phyloP scores from a whole-genome alignment of 2,888 invertebrate species.

The Galerucella pusilla region DNA sequence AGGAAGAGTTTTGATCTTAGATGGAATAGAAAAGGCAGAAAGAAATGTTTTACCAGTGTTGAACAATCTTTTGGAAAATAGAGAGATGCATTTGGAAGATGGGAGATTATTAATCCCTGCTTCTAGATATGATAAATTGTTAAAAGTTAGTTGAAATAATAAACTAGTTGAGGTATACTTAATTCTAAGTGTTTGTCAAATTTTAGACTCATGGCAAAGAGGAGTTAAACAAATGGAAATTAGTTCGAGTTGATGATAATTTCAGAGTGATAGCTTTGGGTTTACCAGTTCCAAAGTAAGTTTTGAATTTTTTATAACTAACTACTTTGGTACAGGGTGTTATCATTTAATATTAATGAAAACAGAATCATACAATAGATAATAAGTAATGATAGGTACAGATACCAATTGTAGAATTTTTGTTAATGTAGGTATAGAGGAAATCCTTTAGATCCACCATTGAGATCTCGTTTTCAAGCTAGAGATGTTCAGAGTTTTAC shows the following conservation, averaged over 20 bases:
- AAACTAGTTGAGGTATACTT: not conserved
- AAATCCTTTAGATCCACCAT: slow-evolving; percentile 94
- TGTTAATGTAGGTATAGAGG: slow-evolving; percentile 76
- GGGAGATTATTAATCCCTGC: slow-evolving; percentile 93
- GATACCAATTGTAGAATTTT: not conserved
- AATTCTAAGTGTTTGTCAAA: not conserved
- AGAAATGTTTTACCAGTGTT: slow-evolving; percentile 95
- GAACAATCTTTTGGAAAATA: slow-evolving; percentile 95
- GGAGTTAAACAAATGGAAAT: slow-evolving; percentile 85
- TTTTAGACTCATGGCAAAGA: slow-evolving; percentile 80
- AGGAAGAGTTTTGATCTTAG: slow-evolving; percentile 89
- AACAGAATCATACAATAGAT: not conserved
- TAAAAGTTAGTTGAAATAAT: slow-evolving; percentile 71
- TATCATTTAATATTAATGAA: too few relatives aligned
- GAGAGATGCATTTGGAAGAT: slow-evolving; percentile 98
- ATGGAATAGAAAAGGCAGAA: slow-evolving; percentile 98
- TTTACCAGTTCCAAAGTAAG: slow-evolving; percentile 79
- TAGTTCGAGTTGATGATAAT: slow-evolving; percentile 92
- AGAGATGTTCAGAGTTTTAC: slow-evolving; percentile 78
- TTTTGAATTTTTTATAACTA: slow-evolving; percentile 2
- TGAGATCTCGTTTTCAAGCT: slow-evolving; percentile 95
- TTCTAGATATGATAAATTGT: slow-evolving; percentile 87
- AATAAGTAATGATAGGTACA: not conserved
- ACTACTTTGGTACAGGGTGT: too few relatives aligned
- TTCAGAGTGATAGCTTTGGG: slow-evolving; percentile 96